Conservation (phyloP, 2,888 invertebrate genomes). For the Platerodrilus igneus region DNA sequence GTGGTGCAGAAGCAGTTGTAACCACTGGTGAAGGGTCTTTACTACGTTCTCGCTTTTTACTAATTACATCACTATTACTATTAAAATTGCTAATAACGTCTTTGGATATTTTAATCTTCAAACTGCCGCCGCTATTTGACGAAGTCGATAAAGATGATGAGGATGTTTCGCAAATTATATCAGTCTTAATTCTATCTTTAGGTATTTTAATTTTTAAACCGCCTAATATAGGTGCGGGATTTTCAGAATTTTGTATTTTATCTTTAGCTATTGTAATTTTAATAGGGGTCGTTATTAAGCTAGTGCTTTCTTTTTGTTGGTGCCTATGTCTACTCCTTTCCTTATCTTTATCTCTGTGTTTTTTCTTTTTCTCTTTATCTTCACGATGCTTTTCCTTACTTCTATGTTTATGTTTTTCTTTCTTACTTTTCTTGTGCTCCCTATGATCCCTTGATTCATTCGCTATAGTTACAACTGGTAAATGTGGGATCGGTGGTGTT, state of each 20-base stretch:
- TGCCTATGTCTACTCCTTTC: slow-evolving; percentile 42
- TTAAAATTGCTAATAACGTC: slow-evolving; percentile 55
- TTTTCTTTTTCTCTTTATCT: slow-evolving; percentile 69
- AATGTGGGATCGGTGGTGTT: slow-evolving; percentile 35
- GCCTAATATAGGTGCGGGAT: slow-evolving; percentile 16
- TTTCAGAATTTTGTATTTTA: slow-evolving; percentile 45
- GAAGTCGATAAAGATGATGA: slow-evolving; percentile 28
- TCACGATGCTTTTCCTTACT: slow-evolving; percentile 60
- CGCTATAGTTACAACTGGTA: slow-evolving; percentile 26
- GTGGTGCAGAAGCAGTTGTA: too few relatives aligned
- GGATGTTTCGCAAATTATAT: slow-evolving; percentile 44
- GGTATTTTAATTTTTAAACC: slow-evolving; percentile 79
- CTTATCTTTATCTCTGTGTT: slow-evolving; percentile 66
- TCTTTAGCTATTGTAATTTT: slow-evolving; percentile 61
- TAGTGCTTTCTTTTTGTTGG: slow-evolving; percentile 25
- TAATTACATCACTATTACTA: slow-evolving; percentile 32
- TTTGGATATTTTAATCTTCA: slow-evolving; percentile 79
- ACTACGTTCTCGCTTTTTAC: slow-evolving; percentile 46
- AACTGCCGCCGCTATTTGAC: slow-evolving; percentile 39
- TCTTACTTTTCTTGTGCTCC: slow-evolving; percentile 62
- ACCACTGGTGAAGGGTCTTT: slow-evolving; percentile 45
- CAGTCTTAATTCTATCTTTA: slow-evolving; percentile 65
- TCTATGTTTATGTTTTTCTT: slow-evolving; percentile 75
- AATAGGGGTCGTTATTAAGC: slow-evolving; percentile 44
- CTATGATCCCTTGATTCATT: slow-evolving; percentile 32